Conservation (phyloP, 35 echinoderm and acorn worm genomes). For the Eucidaris tribuloides region DNA sequence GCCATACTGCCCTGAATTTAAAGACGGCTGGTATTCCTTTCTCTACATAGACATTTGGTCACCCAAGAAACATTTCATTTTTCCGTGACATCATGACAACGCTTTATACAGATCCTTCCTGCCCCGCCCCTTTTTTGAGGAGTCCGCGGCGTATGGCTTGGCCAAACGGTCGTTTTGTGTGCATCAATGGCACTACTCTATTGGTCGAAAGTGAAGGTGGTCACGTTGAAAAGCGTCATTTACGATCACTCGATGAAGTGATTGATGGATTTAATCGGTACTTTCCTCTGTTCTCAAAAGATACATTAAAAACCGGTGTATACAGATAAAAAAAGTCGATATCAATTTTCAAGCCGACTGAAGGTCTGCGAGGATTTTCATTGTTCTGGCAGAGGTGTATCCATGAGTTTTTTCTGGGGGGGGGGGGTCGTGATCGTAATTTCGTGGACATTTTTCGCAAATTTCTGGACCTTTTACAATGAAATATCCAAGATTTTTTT, state of each 20-base stretch:
- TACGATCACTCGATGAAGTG: background rate
- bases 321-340: too few relatives aligned
- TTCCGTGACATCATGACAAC: background rate
- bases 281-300: background rate
- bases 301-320: background rate
- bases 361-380: too few relatives aligned
- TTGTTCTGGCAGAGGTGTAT: too few relatives aligned
- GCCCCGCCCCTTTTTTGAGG: background rate
- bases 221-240: background rate
- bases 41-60: background rate
- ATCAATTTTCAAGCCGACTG: too few relatives aligned
- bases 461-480: too few relatives aligned
- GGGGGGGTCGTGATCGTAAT: too few relatives aligned
- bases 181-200: constrained; percentile 13
- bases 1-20: background rate
- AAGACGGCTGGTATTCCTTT: background rate
- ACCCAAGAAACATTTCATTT: background rate
- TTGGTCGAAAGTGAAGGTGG: background rate
- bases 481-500: too few relatives aligned
- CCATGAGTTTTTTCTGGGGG: too few relatives aligned
- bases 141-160: constrained; percentile 22
- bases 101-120: background rate
- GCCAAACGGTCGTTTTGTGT: background rate
- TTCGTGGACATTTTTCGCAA: too few relatives aligned
- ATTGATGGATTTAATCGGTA: background rate